Evolutionary conservation across 2,113 vertebrate species (phyloP).

Genomic region (Phodopus roborovskii): DNA sequence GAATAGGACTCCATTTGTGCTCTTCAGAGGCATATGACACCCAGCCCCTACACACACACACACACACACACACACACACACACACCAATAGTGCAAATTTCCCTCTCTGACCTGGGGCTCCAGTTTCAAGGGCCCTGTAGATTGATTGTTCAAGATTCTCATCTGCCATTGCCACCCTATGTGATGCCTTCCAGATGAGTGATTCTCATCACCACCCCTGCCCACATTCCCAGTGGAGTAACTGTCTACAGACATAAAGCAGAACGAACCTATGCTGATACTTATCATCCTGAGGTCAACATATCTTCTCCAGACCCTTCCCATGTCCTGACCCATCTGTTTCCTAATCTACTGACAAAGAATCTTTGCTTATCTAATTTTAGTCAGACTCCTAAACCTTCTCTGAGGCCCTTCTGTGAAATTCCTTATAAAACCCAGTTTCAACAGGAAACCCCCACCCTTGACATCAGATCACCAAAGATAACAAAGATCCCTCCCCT

Average conservation of each 20-base stretch:
- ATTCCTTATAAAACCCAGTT: not conserved
- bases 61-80: not conserved
- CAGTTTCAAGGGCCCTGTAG: not conserved
- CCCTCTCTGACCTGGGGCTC: not conserved
- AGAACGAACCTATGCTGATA: not conserved
- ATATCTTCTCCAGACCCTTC: not conserved
- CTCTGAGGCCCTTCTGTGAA: not conserved
- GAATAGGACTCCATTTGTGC: not conserved
- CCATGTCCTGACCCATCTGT: not conserved
- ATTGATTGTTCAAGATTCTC: not conserved
- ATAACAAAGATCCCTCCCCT: not conserved
- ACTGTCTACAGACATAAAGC: not conserved
- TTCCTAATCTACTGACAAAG: not conserved
- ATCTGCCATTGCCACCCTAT: not conserved
- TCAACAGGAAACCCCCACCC: not conserved
- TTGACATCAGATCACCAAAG: not conserved
- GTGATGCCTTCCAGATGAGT: not conserved
- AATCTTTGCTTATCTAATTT: not conserved
- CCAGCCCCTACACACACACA: not conserved
- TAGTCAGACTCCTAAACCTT: not conserved
- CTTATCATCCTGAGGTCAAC: not conserved
- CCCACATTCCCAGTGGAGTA: not conserved
- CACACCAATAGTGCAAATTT: not conserved
- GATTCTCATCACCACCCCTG: not conserved
- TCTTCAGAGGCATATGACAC: not conserved